Evolutionary conservation across 2,797 vertebrate genomes (phyloP).

Genomic region (Tokudaia tokunoshimensis): DNA sequence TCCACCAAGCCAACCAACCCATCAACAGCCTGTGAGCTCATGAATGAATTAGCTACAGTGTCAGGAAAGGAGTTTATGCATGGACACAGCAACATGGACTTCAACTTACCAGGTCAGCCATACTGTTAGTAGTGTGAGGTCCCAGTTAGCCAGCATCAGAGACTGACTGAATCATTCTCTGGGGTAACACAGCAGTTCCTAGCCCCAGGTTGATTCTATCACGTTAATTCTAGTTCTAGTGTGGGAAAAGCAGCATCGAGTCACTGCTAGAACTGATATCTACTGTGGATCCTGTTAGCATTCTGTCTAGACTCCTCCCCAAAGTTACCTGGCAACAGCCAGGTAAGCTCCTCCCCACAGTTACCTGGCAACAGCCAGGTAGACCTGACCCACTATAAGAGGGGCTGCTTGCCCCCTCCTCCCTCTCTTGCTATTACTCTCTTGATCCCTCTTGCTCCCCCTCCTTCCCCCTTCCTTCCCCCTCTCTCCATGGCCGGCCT

Average conservation of each 20-base stretch:
- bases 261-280: background rate
- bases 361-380: too few species aligned
- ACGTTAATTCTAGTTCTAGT: background rate
- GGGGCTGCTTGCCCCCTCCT: too few species aligned
- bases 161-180: background rate
- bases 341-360: too few species aligned
- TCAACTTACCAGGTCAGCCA: background rate
- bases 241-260: background rate
- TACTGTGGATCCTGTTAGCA: background rate
- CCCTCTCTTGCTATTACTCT: too few species aligned
- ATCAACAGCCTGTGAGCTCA: background rate
- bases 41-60: background rate
- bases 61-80: background rate
- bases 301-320: too few species aligned
- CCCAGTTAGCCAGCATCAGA: background rate
- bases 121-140: background rate
- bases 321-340: too few species aligned
- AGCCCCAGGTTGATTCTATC: background rate
- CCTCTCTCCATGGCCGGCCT: too few species aligned
- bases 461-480: too few species aligned
- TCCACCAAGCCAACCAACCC: background rate
- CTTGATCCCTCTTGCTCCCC: too few species aligned
- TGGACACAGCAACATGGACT: background rate
- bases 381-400: too few species aligned
- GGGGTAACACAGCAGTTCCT: background rate